Percentiles rank a stretch among this genome's conserved stretches.
Evolutionary conservation across 2,113 vertebrate genomes (phyloP).

Genomic region (Montifringilla adamsi): DNA sequence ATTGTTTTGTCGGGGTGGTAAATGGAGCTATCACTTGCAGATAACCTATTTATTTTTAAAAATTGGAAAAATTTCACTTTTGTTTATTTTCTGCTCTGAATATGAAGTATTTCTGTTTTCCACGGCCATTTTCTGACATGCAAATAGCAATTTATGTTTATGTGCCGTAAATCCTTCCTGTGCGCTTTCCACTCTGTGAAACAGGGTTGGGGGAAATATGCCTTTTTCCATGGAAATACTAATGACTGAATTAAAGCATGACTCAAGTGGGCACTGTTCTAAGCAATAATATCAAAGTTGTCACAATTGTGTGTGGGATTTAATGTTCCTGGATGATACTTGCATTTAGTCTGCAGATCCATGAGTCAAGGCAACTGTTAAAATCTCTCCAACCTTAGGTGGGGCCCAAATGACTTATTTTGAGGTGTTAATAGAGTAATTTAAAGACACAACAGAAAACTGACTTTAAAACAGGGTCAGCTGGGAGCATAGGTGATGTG

Average conservation of each 20-base stretch:
- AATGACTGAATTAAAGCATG: slow-evolving; percentile 16
- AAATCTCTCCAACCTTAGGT: neutral
- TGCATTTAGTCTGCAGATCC: neutral
- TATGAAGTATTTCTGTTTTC: slow-evolving; percentile 32
- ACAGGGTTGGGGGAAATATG: neutral
- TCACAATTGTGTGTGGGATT: slow-evolving; percentile 1
- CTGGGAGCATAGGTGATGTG: neutral
- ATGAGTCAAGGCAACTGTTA: neutral
- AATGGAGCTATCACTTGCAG: neutral
- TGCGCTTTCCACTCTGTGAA: neutral
- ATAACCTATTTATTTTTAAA: slow-evolving; percentile 17
- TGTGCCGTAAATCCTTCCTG: slow-evolving; percentile 18
- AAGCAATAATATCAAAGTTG: neutral
- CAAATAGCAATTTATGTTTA: slow-evolving; percentile 35
- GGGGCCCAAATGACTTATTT: slow-evolving; percentile 1
- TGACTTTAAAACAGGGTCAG: neutral
- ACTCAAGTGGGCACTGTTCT: neutral
- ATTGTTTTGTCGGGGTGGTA: neutral
- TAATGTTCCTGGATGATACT: neutral
- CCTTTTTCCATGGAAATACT: neutral
- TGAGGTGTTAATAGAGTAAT: neutral
- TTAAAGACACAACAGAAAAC: neutral
- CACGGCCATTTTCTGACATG: neutral
- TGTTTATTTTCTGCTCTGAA: slow-evolving; percentile 2
- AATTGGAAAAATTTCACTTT: neutral